These are phyloP conservation scores for Hydractinia echinata DNA, from an alignment of 30 jellyfish, hydroid and myxozoan genomes.

Conservation along the genomic window DNA sequence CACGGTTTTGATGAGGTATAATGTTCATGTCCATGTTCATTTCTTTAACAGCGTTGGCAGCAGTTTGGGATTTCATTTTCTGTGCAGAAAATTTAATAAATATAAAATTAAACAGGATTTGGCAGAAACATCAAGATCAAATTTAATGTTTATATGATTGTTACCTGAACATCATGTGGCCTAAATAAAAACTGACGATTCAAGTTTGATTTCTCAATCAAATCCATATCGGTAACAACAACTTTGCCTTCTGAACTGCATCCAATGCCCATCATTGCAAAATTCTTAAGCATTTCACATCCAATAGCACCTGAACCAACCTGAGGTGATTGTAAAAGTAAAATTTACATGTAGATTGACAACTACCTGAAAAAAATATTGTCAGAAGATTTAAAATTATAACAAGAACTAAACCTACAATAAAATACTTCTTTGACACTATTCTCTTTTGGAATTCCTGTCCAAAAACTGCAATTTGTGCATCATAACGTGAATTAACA, in stretches of 20 bases:
- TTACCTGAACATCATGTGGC: conserved; percentile 93
- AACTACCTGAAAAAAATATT: not conserved
- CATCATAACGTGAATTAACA: conserved; percentile 82
- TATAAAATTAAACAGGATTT: not conserved
- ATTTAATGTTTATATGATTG: not conserved
- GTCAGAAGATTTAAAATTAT: not conserved
- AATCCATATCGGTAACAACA: conserved; percentile 95
- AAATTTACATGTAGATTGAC: not conserved
- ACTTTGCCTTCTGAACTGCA: conserved; percentile 86
- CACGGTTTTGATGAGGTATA: conserved; percentile 78
- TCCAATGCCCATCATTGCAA: conserved; percentile 96
- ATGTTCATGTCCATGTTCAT: conserved; percentile 89
- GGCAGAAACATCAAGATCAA: not conserved
- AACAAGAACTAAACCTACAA: conserved; percentile 46
- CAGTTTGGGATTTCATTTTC: conserved; percentile 94
- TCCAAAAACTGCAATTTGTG: conserved; percentile 97
- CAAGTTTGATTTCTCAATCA: conserved; percentile 88
- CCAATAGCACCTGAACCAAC: conserved; percentile 99
- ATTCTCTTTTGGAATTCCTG: conserved; percentile 62
- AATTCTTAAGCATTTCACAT: conserved; percentile 91
- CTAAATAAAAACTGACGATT: conserved; percentile 93
- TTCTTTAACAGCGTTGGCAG: conserved; percentile 79
- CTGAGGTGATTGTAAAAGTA: conserved; percentile 28
- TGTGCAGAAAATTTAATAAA: not conserved
- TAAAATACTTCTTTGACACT: conserved; percentile 65